These are phyloP conservation scores for Procambarus clarkii DNA, from an alignment of 1,140 invertebrate genomes.

Conservation along the genomic window DNA sequence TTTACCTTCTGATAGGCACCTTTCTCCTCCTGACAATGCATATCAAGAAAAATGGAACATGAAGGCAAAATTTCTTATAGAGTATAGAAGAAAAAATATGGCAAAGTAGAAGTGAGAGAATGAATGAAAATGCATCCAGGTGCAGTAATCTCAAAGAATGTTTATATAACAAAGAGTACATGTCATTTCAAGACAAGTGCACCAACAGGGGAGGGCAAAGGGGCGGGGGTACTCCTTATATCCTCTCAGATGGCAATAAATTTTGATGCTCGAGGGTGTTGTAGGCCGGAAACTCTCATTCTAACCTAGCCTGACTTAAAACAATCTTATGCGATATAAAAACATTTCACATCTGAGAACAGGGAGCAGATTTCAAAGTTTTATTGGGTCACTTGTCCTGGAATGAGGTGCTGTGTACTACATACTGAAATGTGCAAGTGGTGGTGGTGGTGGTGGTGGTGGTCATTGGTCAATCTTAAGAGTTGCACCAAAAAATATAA, in stretches of 20 bases:
- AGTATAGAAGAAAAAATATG: background rate
- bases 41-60: constrained; percentile 47
- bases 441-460: background rate
- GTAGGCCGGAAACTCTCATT: too few species aligned
- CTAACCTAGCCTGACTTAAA: too few species aligned
- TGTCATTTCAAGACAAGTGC: too few species aligned
- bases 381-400: too few species aligned
- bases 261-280: too few species aligned
- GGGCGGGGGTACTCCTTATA: too few species aligned
- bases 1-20: constrained; percentile 35
- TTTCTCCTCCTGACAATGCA: constrained; percentile 49
- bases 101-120: background rate
- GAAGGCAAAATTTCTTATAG: constrained; percentile 17
- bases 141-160: background rate
- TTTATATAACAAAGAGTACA: too few species aligned
- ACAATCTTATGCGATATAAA: too few species aligned
- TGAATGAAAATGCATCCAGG: background rate
- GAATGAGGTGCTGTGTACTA: background rate
- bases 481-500: background rate
- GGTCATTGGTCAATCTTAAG: background rate
- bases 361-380: too few species aligned
- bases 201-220: too few species aligned
- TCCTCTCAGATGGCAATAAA: too few species aligned
- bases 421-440: background rate
- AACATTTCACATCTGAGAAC: too few species aligned